Base-by-base conservation (phyloP, 2,888 invertebrate species). In the Perithous albicinctus region DNA sequence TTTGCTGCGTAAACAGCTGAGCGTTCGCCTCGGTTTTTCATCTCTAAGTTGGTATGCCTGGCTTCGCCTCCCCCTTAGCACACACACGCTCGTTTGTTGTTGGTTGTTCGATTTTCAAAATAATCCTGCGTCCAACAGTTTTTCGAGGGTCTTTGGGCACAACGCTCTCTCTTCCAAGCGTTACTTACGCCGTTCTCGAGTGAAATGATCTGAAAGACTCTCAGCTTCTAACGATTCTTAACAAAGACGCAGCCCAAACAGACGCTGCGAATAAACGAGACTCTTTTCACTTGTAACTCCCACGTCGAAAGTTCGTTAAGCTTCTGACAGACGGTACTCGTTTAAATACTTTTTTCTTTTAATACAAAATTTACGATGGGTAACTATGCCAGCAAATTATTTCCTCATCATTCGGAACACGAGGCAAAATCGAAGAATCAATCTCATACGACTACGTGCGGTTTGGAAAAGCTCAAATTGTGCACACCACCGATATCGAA, bases 311-410 rank as follows among this genome's bases (percentile, higher is more conserved):
- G 64, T 48, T 56, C 74, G 79, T 80, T 80, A 64, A 69, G 20
- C 75, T 12, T 72, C 46, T 26, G 63, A 43, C 46, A 38, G 56
- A n/a, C 46, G 2, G 29, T 48, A 8, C 10, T 29, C 8, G 15
- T 18, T 69, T 18, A 12, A 18, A n/a, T n/a, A n/a, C n/a, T 54
- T 7, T 35, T 29, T 48, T 15, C 6, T 20, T n/a, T n/a, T n/a
- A n/a, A 26, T 10, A 12, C 35, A 29, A n/a, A n/a, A 35, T 20
- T 10, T 6, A 74, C 59, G 67, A 90, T 90, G 90, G 90, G 90
- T 3, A 89, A 85, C 86, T 89, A 86, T 20, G 54, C 86, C 10
- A 87, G 82, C 41, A 90, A 89, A 70, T 70, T 87, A 10, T 84
- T 89, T 10, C 69, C 73, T 15, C 82, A 82, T 38, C 51, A 86